Conservation (phyloP, 2,113 vertebrate species). For the Tursiops truncatus region DNA sequence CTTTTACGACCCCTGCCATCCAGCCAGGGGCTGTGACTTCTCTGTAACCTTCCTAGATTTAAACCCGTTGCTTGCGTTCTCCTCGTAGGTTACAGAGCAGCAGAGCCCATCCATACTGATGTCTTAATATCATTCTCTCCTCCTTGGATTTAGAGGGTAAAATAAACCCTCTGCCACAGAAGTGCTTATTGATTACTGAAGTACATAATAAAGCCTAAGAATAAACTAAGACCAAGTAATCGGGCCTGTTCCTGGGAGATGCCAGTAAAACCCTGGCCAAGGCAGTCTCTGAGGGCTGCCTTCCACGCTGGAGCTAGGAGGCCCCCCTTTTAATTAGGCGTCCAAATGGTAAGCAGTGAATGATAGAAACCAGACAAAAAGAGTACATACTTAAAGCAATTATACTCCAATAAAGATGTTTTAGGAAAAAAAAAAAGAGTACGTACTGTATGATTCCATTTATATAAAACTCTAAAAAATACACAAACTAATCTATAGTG, state of each 20-base stretch:
- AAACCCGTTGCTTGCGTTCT: slow-evolving; percentile 73
- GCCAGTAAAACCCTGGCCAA: neutral
- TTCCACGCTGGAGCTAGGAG: neutral
- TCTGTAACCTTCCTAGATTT: slow-evolving; percentile 79
- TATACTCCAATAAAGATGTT: too few relatives aligned
- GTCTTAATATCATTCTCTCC: slow-evolving; percentile 73
- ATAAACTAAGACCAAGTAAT: slow-evolving; percentile 75
- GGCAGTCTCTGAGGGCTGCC: neutral
- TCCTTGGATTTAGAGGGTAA: slow-evolving; percentile 79
- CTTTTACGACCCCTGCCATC: slow-evolving; percentile 78
- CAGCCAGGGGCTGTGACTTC: slow-evolving; percentile 71
- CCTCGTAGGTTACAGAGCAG: slow-evolving; percentile 60
- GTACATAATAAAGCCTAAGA: slow-evolving; percentile 75
- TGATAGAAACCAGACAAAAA: slow-evolving; percentile 19
- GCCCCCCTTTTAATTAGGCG: slow-evolving; percentile 52
- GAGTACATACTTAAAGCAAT: neutral
- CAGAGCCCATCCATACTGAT: slow-evolving; percentile 73
- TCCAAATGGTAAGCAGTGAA: neutral
- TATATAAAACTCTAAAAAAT: slow-evolving; percentile 28
- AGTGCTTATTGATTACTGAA: slow-evolving; percentile 82
- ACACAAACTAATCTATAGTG: neutral
- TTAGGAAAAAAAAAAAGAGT: neutral
- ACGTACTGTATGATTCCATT: neutral
- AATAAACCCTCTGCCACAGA: slow-evolving; percentile 76
- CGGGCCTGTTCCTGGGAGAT: slow-evolving; percentile 60